Conservation (phyloP, 2,113 vertebrate genomes). For the Oncorhynchus clarkii region DNA sequence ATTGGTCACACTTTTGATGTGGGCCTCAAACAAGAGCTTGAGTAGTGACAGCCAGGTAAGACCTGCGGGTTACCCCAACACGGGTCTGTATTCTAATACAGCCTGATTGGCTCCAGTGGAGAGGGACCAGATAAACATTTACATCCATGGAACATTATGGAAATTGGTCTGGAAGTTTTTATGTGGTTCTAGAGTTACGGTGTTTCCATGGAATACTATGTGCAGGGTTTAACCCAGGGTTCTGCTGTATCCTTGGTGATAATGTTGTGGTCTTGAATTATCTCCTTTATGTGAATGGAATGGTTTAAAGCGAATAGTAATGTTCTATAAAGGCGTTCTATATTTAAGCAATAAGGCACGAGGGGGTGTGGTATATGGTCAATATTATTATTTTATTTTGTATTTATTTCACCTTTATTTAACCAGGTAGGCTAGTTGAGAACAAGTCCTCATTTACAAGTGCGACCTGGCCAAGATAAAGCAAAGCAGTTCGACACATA, state of each 20-base stretch:
- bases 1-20: no score
- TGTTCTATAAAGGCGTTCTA: slow-evolving; percentile 8
- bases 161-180: slow-evolving; percentile 58
- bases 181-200: slow-evolving; percentile 55
- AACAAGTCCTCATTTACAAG: no score
- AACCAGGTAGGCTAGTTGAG: no score
- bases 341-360: no score
- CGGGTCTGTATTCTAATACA: slow-evolving; percentile 48
- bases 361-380: no score
- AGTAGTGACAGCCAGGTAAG: slow-evolving; percentile 50
- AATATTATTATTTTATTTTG: no score
- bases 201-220: slow-evolving; percentile 37
- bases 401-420: no score
- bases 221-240: slow-evolving; percentile 42
- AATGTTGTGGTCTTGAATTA: slow-evolving; percentile 50
- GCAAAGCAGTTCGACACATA: no score
- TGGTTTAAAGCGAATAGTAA: slow-evolving; percentile 52
- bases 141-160: slow-evolving; percentile 54
- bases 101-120: slow-evolving; percentile 63
- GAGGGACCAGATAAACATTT: slow-evolving; percentile 68
- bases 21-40: no score
- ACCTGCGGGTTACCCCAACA: slow-evolving; percentile 52
- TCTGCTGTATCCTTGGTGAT: slow-evolving; percentile 66
- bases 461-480: no score
- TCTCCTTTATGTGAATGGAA: slow-evolving; percentile 21